Conservation (phyloP, 2,888 invertebrate genomes). For the Thymelicus acteon region DNA sequence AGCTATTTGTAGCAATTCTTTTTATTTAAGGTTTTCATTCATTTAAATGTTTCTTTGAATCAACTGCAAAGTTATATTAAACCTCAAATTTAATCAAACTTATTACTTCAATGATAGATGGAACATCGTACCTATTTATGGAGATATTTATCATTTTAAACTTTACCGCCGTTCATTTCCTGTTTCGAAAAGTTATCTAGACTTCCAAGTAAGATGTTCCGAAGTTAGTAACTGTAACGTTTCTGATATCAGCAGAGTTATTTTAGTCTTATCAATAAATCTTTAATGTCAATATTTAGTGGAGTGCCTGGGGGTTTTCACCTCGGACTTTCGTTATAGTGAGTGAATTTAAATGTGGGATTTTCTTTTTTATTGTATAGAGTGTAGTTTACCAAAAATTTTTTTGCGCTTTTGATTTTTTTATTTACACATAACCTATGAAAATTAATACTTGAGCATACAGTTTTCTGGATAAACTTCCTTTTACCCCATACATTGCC, state of each 20-base stretch:
- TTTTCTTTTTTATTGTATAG: too few species aligned
- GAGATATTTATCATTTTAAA: slow-evolving; percentile 16
- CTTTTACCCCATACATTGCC: too few species aligned
- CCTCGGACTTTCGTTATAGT: too few species aligned
- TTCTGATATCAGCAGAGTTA: not conserved
- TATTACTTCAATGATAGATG: not conserved
- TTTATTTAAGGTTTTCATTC: not conserved
- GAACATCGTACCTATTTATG: slow-evolving; percentile 1
- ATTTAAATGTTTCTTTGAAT: not conserved
- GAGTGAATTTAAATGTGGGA: too few species aligned
- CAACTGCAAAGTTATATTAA: not conserved
- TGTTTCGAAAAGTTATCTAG: slow-evolving; percentile 13
- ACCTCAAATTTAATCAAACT: slow-evolving; percentile 5
- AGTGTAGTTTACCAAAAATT: too few species aligned
- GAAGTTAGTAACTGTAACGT: not conserved
- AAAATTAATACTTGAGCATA: too few species aligned
- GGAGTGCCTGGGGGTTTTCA: too few species aligned
- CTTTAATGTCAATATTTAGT: not conserved
- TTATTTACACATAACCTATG: too few species aligned
- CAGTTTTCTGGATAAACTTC: too few species aligned
- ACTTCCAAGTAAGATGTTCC: slow-evolving; percentile 1
- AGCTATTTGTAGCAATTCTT: too few species aligned
- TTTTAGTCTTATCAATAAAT: not conserved
- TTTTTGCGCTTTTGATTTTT: too few species aligned
- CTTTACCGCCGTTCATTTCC: slow-evolving; percentile 21